A percentile compares a stretch with the other conserved stretches of the same genome.
These are phyloP conservation scores for Lutraria rhynchaena DNA, from an alignment of 1,140 invertebrate genomes.

Conservation along the genomic window DNA sequence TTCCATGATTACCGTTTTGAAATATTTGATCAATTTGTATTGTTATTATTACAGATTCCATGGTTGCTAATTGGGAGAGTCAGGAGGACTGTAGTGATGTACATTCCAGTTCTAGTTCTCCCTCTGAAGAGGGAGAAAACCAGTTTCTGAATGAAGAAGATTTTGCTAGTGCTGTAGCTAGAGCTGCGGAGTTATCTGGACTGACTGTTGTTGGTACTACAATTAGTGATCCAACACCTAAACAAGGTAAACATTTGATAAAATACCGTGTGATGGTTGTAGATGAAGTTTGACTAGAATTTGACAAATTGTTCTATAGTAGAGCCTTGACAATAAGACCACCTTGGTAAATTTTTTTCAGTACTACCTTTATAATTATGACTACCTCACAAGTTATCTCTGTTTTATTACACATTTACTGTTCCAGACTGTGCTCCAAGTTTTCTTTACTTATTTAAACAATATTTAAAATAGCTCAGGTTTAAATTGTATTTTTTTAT, in stretches of 20 bases:
- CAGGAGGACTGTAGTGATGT: slow-evolving; percentile 40
- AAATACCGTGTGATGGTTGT: background rate
- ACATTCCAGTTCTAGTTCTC: slow-evolving; percentile 50
- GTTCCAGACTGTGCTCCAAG: too few relatives aligned
- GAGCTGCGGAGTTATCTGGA: slow-evolving; percentile 80
- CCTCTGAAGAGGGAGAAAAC: slow-evolving; percentile 27
- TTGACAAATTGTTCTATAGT: too few relatives aligned
- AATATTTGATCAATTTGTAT: too few relatives aligned
- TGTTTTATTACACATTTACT: too few relatives aligned
- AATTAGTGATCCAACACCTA: slow-evolving; percentile 69
- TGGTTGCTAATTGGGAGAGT: slow-evolving; percentile 60
- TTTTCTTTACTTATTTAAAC: too few relatives aligned
- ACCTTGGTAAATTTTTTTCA: too few relatives aligned
- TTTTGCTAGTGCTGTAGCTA: slow-evolving; percentile 81
- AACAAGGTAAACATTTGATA: slow-evolving; percentile 15
- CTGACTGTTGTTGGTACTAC: slow-evolving; percentile 79
- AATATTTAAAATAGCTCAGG: too few relatives aligned
- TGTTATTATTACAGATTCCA: slow-evolving; percentile 35
- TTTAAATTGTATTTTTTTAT: too few relatives aligned
- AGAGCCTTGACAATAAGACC: too few relatives aligned
- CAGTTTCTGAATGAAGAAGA: slow-evolving; percentile 67
- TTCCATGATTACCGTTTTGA: too few relatives aligned
- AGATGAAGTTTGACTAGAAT: background rate
- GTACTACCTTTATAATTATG: too few relatives aligned
- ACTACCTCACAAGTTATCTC: too few relatives aligned